These are phyloP conservation scores for Tethea ocularis DNA, from an alignment of 2,888 invertebrate genomes.

Conservation along the genomic window DNA sequence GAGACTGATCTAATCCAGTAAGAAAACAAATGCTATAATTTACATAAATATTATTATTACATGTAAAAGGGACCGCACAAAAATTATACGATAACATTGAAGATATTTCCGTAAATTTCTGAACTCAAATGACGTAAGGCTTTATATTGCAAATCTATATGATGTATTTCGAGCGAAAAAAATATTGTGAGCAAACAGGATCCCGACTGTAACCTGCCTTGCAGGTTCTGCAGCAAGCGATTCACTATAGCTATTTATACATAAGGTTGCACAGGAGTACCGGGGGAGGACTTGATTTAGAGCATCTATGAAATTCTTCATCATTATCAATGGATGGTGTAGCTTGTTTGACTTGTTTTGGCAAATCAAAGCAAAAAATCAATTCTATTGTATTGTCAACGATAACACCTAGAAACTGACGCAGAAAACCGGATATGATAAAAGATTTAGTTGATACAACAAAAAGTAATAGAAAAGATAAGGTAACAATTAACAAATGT, in stretches of 20 bases:
- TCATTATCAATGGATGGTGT: not conserved
- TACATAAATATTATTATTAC: too few relatives aligned
- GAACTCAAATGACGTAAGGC: not conserved
- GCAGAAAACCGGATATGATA: not conserved
- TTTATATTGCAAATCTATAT: not conserved
- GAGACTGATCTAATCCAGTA: too few relatives aligned
- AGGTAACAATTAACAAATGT: not conserved
- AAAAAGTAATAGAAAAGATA: not conserved
- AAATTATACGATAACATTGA: not conserved
- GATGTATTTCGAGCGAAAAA: slow-evolving; percentile 5
- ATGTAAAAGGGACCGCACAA: not conserved
- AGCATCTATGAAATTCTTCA: not conserved
- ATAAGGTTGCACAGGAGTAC: not conserved
- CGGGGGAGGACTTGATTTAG: not conserved
- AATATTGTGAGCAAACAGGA: not conserved
- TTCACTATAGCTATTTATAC: slow-evolving; percentile 11
- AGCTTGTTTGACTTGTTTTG: not conserved
- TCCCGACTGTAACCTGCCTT: slow-evolving; percentile 7
- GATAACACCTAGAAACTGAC: not conserved
- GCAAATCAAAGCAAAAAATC: not conserved
- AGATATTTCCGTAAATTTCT: not conserved
- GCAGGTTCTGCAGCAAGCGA: slow-evolving; percentile 11
- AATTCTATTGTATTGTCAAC: too few relatives aligned
- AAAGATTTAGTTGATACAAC: not conserved
- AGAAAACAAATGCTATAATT: too few relatives aligned